Percentiles rank a stretch among this genome's conserved stretches.
phyloP scores from a whole-genome alignment of 2,888 invertebrate genomes.

The Chalcosyrphus nemorum region DNA sequence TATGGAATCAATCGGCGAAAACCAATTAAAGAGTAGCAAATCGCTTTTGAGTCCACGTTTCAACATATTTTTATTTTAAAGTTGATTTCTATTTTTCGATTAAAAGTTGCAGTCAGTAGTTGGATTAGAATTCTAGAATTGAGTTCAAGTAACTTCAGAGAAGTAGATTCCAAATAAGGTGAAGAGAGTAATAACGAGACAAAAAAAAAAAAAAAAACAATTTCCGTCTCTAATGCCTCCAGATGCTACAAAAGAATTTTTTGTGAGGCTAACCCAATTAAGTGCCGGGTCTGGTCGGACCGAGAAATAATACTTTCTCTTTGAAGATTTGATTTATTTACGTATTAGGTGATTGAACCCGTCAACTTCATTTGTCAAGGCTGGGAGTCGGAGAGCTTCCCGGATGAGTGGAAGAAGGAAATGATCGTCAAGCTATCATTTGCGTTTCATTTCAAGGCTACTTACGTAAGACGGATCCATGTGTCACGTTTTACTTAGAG shows the following conservation, averaged over 20 bases:
- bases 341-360: too few species aligned
- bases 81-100: conserved; percentile 39
- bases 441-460: too few species aligned
- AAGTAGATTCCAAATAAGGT: neutral
- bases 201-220: neutral
- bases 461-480: too few species aligned
- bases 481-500: too few species aligned
- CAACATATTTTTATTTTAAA: conserved; percentile 21
- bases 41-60: conserved; percentile 41
- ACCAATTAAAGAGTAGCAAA: conserved; percentile 57
- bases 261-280: conserved; percentile 21
- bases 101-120: conserved; percentile 13
- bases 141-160: conserved; percentile 48
- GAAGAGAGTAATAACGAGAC: conserved; percentile 24
- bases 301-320: conserved; percentile 21
- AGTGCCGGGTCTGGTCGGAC: neutral
- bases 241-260: neutral
- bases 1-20: conserved; percentile 58
- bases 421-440: too few species aligned
- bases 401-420: too few species aligned
- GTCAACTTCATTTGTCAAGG: too few species aligned
- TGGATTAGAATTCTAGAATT: conserved; percentile 15
- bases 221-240: conserved; percentile 35
- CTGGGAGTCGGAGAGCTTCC: too few species aligned
- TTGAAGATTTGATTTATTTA: neutral